Evolutionary conservation across 1,140 invertebrate genomes (phyloP), one percentile per base, ranked within the genome.

Genomic region (Halesus radiatus): DNA sequence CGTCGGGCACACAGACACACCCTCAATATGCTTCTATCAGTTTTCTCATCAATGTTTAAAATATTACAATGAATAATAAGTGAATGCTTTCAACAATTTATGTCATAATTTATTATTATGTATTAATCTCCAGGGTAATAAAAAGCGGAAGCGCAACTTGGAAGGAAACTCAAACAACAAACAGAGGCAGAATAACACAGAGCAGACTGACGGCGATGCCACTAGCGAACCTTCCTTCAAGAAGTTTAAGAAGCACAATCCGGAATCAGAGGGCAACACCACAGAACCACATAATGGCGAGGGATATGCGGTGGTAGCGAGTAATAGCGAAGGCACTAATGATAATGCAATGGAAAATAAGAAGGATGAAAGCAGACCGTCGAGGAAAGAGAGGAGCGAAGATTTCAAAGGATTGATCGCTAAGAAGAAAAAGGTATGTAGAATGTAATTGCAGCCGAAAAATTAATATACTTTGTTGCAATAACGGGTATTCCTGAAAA

Each of bases 341-440:
- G 32, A 76, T 64, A n/a, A 26, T 64, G 13, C n/a, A 0, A 50
- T 45, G n/a, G 45, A 78, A 6, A 68, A 32, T 78, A 26, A 15
- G 20, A 64, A 20, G 7, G 22, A 74, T 16, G 73, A 81, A 16
- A 79, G n/a, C 53, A 81, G 80, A 66, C 50, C 52, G 20, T 76
- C 20, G n/a, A 81, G 45, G 23, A 75, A 23, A 80, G 64, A 54
- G 22, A 75, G 66, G 53, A 66, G 23, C 52, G 20, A 52, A 29
- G 75, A 80, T 26, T 83, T 66, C 26, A 80, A 77, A 58, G 82
- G 82, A 45, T 23, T 81, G 22, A 76, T 81, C 10, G 82, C 82
- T 3, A 77, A 81, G 26, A 83, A 83, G 60, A 83, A 83, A 62
- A 83, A 83, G 82, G 82, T 83, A 75, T 68, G 23, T 73, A 64